Conservation (phyloP, 2,888 invertebrate genomes). For the Anagyrus pseudococci region DNA sequence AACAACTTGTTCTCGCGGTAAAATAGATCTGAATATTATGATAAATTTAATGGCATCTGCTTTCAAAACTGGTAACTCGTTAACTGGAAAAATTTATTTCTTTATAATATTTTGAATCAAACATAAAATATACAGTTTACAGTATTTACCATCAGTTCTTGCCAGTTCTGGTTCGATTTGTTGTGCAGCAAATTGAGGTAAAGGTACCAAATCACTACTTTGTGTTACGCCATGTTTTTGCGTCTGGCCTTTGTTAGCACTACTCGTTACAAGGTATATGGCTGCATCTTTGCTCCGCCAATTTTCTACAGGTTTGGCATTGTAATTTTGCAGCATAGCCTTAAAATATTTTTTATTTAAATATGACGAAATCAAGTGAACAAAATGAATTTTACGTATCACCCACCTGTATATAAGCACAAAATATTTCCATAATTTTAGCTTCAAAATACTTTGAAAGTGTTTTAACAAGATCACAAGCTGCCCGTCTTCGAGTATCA, state of each 20-base stretch:
- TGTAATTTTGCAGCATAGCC: constrained; percentile 81
- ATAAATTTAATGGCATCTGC: constrained; percentile 96
- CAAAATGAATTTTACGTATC: constrained; percentile 6
- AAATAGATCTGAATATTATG: constrained; percentile 92
- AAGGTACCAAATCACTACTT: constrained; percentile 87
- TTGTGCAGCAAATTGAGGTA: constrained; percentile 86
- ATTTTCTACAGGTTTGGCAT: constrained; percentile 74
- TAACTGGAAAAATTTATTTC: constrained; percentile 69
- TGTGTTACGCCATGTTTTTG: constrained; percentile 91
- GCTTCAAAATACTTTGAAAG: constrained; percentile 87
- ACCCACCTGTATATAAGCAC: constrained; percentile 81
- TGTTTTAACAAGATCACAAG: constrained; percentile 95
- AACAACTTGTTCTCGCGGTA: constrained; percentile 80
- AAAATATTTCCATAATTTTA: constrained; percentile 86
- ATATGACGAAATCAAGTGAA: constrained; percentile 45
- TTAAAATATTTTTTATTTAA: constrained; percentile 45
- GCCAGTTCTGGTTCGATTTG: constrained; percentile 89
- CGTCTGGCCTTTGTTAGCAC: constrained; percentile 89
- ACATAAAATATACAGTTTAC: constrained; percentile 3
- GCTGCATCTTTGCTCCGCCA: constrained; percentile 98
- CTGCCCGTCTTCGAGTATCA: constrained; percentile 93
- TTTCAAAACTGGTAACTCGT: constrained; percentile 88
- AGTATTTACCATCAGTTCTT: constrained; percentile 69
- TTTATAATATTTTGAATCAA: constrained; percentile 5
- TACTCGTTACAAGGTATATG: constrained; percentile 92